Evolutionary conservation across 2,113 vertebrate species (phyloP).

Genomic region (Ranitomeya variabilis): DNA sequence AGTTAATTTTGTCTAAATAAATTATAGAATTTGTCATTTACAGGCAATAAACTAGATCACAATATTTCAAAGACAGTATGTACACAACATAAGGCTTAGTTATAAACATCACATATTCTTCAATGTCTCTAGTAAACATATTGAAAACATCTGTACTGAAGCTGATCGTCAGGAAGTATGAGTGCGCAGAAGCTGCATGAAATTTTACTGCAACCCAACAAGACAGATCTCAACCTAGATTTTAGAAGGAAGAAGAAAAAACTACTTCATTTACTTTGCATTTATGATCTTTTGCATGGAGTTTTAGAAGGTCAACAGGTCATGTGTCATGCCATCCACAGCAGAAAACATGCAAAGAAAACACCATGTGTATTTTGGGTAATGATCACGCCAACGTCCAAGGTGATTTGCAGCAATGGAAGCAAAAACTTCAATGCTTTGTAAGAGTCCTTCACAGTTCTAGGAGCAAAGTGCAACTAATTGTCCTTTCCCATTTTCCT

Average conservation of each 20-base stretch:
- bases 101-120: slow-evolving; percentile 74
- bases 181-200: slow-evolving; percentile 63
- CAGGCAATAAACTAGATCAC: slow-evolving; percentile 83
- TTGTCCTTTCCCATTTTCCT: neutral
- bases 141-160: slow-evolving; percentile 72
- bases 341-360: slow-evolving; percentile 32
- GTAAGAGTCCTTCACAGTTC: slow-evolving; percentile 49
- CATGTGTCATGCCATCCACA: slow-evolving; percentile 55
- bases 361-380: slow-evolving; percentile 37
- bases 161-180: slow-evolving; percentile 66
- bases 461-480: slow-evolving; percentile 21
- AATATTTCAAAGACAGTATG: slow-evolving; percentile 81
- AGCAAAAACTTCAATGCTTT: slow-evolving; percentile 34
- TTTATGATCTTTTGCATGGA: slow-evolving; percentile 65
- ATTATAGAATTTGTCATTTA: slow-evolving; percentile 83
- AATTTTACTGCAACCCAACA: slow-evolving; percentile 63
- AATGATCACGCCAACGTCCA: slow-evolving; percentile 27
- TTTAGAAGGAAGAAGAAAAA: slow-evolving; percentile 60
- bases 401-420: slow-evolving; percentile 33
- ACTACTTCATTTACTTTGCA: slow-evolving; percentile 64
- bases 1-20: slow-evolving; percentile 86
- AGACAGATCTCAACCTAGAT: slow-evolving; percentile 62
- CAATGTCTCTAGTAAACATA: slow-evolving; percentile 71
- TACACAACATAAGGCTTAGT: slow-evolving; percentile 79
- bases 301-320: slow-evolving; percentile 64